Percentiles rank a stretch among this genome's conserved stretches.
phyloP scores from a whole-genome alignment of 2,113 vertebrate genomes.

The Thamnophis sirtalis region DNA sequence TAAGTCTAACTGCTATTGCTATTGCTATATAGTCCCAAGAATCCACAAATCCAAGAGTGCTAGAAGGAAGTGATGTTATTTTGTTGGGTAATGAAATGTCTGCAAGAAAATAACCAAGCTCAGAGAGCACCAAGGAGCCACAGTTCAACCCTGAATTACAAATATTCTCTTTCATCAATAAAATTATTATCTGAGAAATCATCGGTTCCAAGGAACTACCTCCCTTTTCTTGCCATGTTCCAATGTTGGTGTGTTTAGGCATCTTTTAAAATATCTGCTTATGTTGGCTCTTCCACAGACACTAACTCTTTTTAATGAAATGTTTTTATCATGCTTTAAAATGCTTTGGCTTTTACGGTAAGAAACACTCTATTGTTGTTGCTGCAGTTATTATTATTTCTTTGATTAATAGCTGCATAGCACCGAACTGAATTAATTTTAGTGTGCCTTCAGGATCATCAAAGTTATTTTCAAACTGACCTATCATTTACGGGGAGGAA shows the following conservation, averaged over 20 bases:
- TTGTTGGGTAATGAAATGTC: not conserved
- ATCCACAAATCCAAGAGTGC: not conserved
- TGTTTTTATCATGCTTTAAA: not conserved
- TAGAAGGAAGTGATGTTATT: not conserved
- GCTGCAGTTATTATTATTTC: not conserved
- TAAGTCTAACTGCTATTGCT: no score
- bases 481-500: constrained; percentile 11
- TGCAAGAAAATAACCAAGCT: not conserved
- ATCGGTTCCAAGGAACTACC: not conserved
- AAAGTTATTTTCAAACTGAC: not conserved
- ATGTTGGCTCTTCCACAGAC: not conserved
- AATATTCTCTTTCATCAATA: not conserved
- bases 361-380: not conserved
- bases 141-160: not conserved
- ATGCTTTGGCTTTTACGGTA: not conserved
- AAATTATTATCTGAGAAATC: not conserved
- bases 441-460: not conserved
- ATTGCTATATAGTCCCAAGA: not conserved
- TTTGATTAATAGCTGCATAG: not conserved
- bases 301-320: not conserved
- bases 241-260: not conserved
- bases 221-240: not conserved
- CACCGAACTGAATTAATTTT: not conserved
- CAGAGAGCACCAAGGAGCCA: not conserved
- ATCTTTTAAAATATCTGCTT: not conserved